Base-by-base conservation (phyloP, 2,797 vertebrate genomes). In the Poliocrania exsul region DNA sequence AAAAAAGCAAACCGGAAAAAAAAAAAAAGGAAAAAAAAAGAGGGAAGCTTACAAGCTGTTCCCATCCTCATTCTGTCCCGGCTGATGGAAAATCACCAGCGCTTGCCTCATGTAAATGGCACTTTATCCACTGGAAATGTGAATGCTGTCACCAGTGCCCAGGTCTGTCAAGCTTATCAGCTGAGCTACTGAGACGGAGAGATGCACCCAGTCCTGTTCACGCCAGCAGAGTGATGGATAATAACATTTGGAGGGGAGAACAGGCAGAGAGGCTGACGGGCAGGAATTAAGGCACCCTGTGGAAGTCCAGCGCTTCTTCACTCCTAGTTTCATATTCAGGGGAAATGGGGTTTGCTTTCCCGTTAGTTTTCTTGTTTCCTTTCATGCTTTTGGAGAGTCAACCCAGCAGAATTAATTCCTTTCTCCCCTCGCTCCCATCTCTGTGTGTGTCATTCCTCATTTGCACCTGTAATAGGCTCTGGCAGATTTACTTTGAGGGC, bases 131-230 rank as follows among this genome's bases (percentile, higher is more conserved):
- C 80, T 96, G 94, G 94, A 97, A 97, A 97, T 94, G 91, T 95
- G 95, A 97, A 84, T 75, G 95, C 94, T 96, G 92, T 97, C 97
- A 96, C 92, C 65, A 62, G 53, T 93, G 91, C 92, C 94, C 86
- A 73, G 91, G 81, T 97, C 94, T 95, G 94, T 97, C 95, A 94
- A 46, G 89, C 95, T 97, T 97, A 97, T 97, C 97, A 95, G 91
- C 83, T 81, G 75, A 92, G 83, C 80, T 83, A n/a, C 83, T 84
- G 93, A 95, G 95, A 90, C 83, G 3, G 64, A 74, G 96, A 94
- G 95, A 96, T 97, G 95, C 90, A 84, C 95, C 92, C 82, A 16
- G 93, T 64, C 86, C 89, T 88, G 85, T 82, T 97, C 93, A 87
- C 77, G 93, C 91, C 91, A 64, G 73, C 57, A 92, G 92, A 95